A percentile compares a stretch with the other conserved stretches of the same genome.
phyloP scores from a whole-genome alignment of 1,140 invertebrate species.

The Leptonema lineaticorne region DNA sequence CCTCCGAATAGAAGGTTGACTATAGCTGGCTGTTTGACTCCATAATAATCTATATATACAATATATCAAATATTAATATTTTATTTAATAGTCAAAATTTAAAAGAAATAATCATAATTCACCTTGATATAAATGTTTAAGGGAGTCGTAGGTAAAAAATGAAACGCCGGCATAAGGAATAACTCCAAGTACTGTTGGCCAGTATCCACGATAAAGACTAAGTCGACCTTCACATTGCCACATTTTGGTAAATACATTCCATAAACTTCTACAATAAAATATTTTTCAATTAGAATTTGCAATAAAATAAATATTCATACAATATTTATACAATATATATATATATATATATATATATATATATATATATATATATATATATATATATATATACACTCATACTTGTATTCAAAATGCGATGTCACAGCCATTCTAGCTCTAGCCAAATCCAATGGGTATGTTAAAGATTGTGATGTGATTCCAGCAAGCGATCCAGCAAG shows the following conservation, averaged over 20 bases:
- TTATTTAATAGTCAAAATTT: too few relatives aligned
- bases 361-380: not conserved
- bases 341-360: not conserved
- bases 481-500: constrained; percentile 92
- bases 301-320: not conserved
- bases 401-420: constrained; percentile 58
- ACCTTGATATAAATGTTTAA: constrained; percentile 84
- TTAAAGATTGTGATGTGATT: constrained; percentile 87
- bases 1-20: constrained; percentile 82
- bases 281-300: not conserved
- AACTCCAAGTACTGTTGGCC: constrained; percentile 89
- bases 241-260: constrained; percentile 81
- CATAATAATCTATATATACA: constrained; percentile 45
- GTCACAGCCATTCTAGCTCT: constrained; percentile 98
- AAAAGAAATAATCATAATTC: constrained; percentile 44
- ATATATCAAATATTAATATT: too few relatives aligned
- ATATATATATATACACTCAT: not conserved
- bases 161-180: constrained; percentile 96
- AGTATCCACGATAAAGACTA: constrained; percentile 85
- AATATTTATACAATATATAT: too few relatives aligned
- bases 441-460: constrained; percentile 96
- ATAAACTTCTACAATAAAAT: constrained; percentile 46
- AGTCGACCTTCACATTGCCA: constrained; percentile 75
- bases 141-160: constrained; percentile 95
- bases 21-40: constrained; percentile 56